A percentile compares a stretch with the other conserved stretches of the same genome.
These are phyloP conservation scores for Brienomyrus longianalis DNA, from an alignment of 2,113 vertebrate genomes.

Conservation along the genomic window DNA sequence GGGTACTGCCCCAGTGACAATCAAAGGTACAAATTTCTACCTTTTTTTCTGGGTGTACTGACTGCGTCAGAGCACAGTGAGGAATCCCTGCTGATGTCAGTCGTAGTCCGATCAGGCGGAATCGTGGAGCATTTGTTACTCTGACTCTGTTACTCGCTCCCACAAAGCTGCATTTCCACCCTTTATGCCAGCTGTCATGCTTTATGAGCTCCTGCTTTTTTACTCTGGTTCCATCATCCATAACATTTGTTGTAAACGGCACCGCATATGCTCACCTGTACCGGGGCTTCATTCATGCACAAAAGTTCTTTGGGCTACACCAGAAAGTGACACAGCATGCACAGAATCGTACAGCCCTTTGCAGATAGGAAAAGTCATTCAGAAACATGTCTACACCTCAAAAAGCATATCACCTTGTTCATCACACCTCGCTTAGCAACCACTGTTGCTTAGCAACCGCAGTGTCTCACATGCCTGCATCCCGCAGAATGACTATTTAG, in stretches of 20 bases:
- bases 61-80: background rate
- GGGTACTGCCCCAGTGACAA: too few relatives aligned
- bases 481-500: constrained; percentile 30
- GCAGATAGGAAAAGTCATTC: constrained; percentile 36
- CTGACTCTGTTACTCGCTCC: background rate
- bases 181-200: background rate
- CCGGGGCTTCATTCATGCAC: background rate
- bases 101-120: background rate
- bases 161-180: background rate
- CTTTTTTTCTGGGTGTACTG: background rate
- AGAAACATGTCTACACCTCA: background rate
- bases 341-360: background rate
- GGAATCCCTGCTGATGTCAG: background rate
- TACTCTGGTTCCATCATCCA: background rate
- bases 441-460: constrained; percentile 63
- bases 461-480: constrained; percentile 40
- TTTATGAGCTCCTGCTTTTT: background rate
- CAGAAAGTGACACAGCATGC: background rate
- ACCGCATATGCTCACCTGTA: background rate
- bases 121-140: background rate
- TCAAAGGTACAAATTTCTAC: too few relatives aligned
- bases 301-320: background rate
- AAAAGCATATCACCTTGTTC: constrained; percentile 22
- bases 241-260: background rate
- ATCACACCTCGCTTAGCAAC: constrained; percentile 56